phyloP scores from a whole-genome alignment of 1,140 invertebrate species.

The Harlomillsia oculata region DNA sequence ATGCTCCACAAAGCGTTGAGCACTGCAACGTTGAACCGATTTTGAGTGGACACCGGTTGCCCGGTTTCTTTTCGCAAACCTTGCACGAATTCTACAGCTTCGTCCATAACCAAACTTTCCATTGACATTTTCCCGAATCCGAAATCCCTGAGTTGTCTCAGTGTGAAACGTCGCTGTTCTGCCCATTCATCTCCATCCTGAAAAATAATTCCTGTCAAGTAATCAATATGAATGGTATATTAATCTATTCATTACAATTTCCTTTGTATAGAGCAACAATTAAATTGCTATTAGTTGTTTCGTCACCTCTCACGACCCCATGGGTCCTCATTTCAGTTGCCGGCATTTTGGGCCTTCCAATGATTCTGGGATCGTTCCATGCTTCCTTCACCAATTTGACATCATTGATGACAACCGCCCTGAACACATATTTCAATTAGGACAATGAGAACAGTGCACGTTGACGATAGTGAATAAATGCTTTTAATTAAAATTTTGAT shows the following conservation, averaged over 20 bases:
- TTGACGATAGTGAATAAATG: too few relatives aligned
- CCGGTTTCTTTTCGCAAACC: slow-evolving; percentile 10
- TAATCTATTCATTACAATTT: too few relatives aligned
- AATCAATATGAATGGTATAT: too few relatives aligned
- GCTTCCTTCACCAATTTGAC: slow-evolving; percentile 12
- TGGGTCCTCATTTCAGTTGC: slow-evolving; percentile 7
- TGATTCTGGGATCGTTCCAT: slow-evolving; percentile 14
- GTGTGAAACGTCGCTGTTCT: slow-evolving; percentile 16
- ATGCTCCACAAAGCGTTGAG: slow-evolving; percentile 77
- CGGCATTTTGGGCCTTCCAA: slow-evolving; percentile 18
- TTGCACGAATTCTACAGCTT: slow-evolving; percentile 30
- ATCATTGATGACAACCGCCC: slow-evolving; percentile 14
- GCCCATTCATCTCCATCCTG: slow-evolving; percentile 20
- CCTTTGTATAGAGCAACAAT: too few relatives aligned
- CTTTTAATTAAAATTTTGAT: too few relatives aligned
- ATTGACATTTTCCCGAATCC: slow-evolving; percentile 42
- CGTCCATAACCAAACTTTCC: slow-evolving; percentile 38
- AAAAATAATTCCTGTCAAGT: slow-evolving; percentile 12
- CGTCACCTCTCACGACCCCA: slow-evolving; percentile 13
- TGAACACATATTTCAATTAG: too few relatives aligned
- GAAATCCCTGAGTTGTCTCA: slow-evolving; percentile 36
- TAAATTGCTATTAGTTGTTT: too few relatives aligned
- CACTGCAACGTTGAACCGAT: slow-evolving; percentile 41
- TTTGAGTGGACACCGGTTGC: slow-evolving; percentile 21
- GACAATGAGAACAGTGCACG: too few relatives aligned